phyloP scores from a whole-genome alignment of 2,113 vertebrate genomes.

The Alaudala cheleensis region DNA sequence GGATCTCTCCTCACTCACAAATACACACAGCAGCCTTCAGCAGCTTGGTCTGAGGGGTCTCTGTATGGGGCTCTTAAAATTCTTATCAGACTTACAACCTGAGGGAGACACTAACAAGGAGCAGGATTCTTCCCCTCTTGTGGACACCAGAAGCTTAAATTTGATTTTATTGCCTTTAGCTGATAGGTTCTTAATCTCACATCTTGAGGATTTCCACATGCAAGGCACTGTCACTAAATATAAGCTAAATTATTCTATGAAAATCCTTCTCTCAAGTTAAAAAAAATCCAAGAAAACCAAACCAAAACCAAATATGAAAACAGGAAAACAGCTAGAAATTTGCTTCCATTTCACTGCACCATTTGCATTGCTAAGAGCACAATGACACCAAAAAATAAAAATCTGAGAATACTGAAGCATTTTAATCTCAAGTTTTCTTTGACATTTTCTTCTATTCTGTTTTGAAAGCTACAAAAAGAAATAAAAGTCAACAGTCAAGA shows the following conservation, averaged over 20 bases:
- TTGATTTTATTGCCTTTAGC: constrained; percentile 7
- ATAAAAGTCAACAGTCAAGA: not conserved
- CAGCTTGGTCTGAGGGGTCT: not conserved
- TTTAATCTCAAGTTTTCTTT: not conserved
- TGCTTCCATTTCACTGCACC: not conserved
- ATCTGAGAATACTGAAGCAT: not conserved
- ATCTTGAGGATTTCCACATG: not conserved
- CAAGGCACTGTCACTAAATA: not conserved
- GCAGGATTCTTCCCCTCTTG: not conserved
- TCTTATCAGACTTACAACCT: not conserved
- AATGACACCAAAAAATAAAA: not conserved
- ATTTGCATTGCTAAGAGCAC: not conserved
- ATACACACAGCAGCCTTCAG: not conserved
- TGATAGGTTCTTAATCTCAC: constrained; percentile 8
- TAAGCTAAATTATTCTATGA: not conserved
- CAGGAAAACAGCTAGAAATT: not conserved
- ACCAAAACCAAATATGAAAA: not conserved
- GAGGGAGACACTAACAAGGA: not conserved
- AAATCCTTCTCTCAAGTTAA: not conserved
- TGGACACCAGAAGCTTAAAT: constrained; percentile 8
- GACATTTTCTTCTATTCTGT: not conserved
- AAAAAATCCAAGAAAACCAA: not conserved
- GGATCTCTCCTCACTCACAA: not conserved
- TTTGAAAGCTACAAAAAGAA: constrained; percentile 1
- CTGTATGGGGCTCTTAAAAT: not conserved